Base-by-base conservation (phyloP, 2,888 invertebrate species). In the Meta bourneti region DNA sequence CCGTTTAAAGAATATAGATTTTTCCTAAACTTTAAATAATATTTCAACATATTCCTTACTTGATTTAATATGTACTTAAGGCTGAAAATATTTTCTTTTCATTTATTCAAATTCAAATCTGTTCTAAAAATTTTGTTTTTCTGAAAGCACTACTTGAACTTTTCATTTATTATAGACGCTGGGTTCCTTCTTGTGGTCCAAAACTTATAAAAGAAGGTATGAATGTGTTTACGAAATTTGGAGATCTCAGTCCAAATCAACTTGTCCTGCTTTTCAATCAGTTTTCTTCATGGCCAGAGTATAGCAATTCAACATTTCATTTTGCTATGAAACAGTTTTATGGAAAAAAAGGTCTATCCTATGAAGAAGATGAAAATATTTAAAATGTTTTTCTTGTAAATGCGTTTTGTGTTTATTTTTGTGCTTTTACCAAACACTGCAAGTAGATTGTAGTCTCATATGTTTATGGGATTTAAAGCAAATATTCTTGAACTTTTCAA, bases 171-270 rank as follows among this genome's bases (percentile, higher is more conserved):
- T 77, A 75, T 69, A 93, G 93, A 71, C 61, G 71, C 5, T 97
- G 97, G 96, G 96, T 97, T 92, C 97, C 97, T 0, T 96, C 96
- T 0, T 97, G 97, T 94, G 97, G 97, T 0, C 95, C 96, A 4
- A 96, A 96, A 94, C 95, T 97, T 0, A 97, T 97, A 83, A 93
- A 94, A 54, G 96, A 96, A 7, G 96, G 96, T 93, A 96, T 97
- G 93, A 96, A 96, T 89, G 97, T 97, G 93, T 97, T 96, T 94
- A 97, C 97, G 0, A 95, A 96, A 94, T 97, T 97, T 94, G 96
- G 96, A 0, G 96, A 97, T 94, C 95, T 97, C 8, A 96, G 94
- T 78, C 96, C 97, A 0, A 94, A 94, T 78, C 96, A 97, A 94
- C 96, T 97, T 94, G 94, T 97, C 16, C 95, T 96, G 11, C 94